Percentiles rank a stretch among this genome's conserved stretches.
Evolutionary conservation across 2,888 invertebrate species (phyloP).

Genomic region (Hypomecis punctinalis): DNA sequence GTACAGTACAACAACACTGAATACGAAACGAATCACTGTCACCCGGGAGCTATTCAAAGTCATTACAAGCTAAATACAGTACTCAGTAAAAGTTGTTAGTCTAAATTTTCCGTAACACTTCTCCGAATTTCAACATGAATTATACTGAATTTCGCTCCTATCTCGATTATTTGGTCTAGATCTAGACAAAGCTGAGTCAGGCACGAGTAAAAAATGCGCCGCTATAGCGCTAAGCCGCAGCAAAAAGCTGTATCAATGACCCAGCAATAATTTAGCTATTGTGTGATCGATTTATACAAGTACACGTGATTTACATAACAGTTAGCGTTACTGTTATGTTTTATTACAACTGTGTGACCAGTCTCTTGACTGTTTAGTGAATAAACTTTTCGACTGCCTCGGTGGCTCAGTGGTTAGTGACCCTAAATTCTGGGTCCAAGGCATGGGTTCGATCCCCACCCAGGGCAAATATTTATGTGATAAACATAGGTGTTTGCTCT

Average conservation of each 20-base stretch:
- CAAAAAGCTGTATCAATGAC: slow-evolving; percentile 48
- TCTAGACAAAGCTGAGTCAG: slow-evolving; percentile 19
- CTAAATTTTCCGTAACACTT: not conserved
- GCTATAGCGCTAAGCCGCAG: slow-evolving; percentile 37
- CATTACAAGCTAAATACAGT: too few species aligned
- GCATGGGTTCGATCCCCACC: too few species aligned
- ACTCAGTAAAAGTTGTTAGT: not conserved
- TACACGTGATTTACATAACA: slow-evolving; percentile 33
- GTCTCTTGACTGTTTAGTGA: not conserved
- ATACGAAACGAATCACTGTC: too few species aligned
- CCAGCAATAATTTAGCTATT: slow-evolving; percentile 50
- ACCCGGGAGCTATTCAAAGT: too few species aligned
- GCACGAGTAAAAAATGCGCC: slow-evolving; percentile 45
- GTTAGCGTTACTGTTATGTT: slow-evolving; percentile 27
- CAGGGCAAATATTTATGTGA: too few species aligned
- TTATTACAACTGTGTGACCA: slow-evolving; percentile 7
- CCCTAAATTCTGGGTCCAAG: too few species aligned
- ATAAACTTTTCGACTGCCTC: not conserved
- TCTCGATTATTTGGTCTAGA: slow-evolving; percentile 10
- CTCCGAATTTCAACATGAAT: slow-evolving; percentile 1
- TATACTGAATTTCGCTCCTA: not conserved
- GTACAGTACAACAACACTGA: too few species aligned
- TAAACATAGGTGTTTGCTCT: too few species aligned
- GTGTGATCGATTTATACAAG: slow-evolving; percentile 40
- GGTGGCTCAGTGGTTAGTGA: too few species aligned